Evolutionary conservation across 2,888 invertebrate genomes (phyloP).

Genomic region (Arctia plantaginis): DNA sequence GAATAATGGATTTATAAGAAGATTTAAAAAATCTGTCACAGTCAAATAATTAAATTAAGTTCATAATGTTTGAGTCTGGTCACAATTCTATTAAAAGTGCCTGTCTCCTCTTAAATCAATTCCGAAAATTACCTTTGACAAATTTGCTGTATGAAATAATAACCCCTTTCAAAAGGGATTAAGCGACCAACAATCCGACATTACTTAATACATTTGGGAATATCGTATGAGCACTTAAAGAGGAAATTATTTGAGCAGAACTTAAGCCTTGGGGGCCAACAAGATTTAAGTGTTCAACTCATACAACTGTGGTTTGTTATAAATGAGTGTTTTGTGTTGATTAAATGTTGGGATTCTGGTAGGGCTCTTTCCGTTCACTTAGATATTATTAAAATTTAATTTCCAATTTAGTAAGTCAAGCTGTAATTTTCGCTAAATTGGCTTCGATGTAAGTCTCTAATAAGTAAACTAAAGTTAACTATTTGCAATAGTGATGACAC

Average conservation of each 20-base stretch:
- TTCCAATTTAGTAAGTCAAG: conserved; percentile 36
- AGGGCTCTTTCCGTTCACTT: conserved; percentile 28
- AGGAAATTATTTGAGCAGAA: conserved; percentile 47
- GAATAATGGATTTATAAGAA: not conserved
- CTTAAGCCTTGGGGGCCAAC: conserved; percentile 47
- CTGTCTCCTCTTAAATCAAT: conserved; percentile 1
- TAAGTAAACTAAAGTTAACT: no score
- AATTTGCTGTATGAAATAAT: not conserved
- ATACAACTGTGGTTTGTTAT: conserved; percentile 49
- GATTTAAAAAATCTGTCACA: not conserved
- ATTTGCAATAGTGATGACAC: no score
- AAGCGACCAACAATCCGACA: conserved; percentile 15
- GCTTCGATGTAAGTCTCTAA: conserved; percentile 17
- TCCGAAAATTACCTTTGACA: not conserved
- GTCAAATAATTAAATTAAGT: not conserved
- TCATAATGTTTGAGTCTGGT: not conserved
- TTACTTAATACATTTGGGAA: conserved; percentile 40
- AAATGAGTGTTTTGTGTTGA: conserved; percentile 60
- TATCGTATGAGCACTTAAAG: conserved; percentile 39
- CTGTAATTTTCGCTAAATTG: conserved; percentile 31
- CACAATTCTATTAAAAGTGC: not conserved
- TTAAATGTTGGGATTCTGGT: conserved; percentile 45
- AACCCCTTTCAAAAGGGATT: conserved; percentile 11
- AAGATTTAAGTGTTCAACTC: conserved; percentile 46
- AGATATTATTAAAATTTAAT: conserved; percentile 39